A percentile compares a stretch with the other conserved stretches of the same genome.
Evolutionary conservation across 2,888 invertebrate species (phyloP).

Genomic region (Polydrusus cervinus): DNA sequence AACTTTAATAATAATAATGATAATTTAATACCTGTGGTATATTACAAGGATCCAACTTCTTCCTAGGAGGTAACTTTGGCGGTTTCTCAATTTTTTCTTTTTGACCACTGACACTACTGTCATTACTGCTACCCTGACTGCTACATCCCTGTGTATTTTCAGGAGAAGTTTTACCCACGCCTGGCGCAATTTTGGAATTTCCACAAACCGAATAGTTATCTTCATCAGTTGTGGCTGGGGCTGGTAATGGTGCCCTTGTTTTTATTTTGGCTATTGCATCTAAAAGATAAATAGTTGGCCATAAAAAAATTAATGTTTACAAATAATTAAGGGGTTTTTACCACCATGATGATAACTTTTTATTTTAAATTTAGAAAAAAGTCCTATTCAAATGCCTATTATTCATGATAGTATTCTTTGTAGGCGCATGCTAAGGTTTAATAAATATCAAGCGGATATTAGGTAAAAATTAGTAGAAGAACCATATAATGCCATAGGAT

Average conservation of each 20-base stretch:
- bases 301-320: too few relatives aligned
- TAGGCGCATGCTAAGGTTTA: too few relatives aligned
- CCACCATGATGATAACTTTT: too few relatives aligned
- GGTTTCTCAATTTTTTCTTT: constrained; percentile 38
- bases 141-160: constrained; percentile 3
- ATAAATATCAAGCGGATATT: too few relatives aligned
- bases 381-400: too few relatives aligned
- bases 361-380: too few relatives aligned
- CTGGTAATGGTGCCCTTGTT: constrained; percentile 29
- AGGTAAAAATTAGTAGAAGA: too few relatives aligned
- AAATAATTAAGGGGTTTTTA: too few relatives aligned
- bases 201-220: constrained; percentile 48
- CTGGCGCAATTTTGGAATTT: constrained; percentile 11
- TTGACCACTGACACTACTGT: constrained; percentile 12
- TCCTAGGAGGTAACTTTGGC: constrained; percentile 52
- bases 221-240: constrained; percentile 39
- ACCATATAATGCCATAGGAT: too few relatives aligned
- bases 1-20: too few relatives aligned
- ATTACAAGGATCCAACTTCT: constrained; percentile 48
- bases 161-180: constrained; percentile 1
- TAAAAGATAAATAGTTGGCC: constrained; percentile 19
- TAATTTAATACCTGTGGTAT: constrained; percentile 42
- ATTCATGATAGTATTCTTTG: too few relatives aligned
- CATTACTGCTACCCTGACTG: constrained; percentile 25
- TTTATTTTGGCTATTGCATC: constrained; percentile 36